phyloP scores from a whole-genome alignment of 2,113 vertebrate species.

The Cynopterus brachyotis region DNA sequence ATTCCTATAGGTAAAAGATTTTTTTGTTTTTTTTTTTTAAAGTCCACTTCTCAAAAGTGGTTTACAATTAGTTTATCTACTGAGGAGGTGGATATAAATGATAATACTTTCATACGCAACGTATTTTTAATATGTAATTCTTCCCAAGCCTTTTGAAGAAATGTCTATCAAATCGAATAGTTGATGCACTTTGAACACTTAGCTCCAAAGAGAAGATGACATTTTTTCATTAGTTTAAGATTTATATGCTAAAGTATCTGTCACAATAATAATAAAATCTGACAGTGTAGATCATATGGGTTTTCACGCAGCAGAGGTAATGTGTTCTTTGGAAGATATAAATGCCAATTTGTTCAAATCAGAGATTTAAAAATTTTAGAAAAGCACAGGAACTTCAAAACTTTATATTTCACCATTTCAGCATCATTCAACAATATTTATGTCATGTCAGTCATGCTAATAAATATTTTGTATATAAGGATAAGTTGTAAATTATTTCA shows the following conservation, averaged over 20 bases:
- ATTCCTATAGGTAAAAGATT: constrained; percentile 27
- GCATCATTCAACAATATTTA: constrained; percentile 35
- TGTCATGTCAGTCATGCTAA: neutral
- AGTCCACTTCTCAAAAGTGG: constrained; percentile 59
- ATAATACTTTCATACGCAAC: constrained; percentile 62
- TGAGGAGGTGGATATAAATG: constrained; percentile 66
- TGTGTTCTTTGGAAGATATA: constrained; percentile 81
- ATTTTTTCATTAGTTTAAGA: constrained; percentile 87
- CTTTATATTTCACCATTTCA: constrained; percentile 57
- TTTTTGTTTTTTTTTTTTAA: constrained; percentile 16
- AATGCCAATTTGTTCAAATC: constrained; percentile 85
- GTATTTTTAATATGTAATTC: constrained; percentile 80
- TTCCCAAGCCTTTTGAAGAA: constrained; percentile 78
- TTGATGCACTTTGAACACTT: constrained; percentile 82
- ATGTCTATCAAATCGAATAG: constrained; percentile 81
- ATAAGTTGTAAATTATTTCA: neutral
- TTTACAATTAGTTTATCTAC: constrained; percentile 78
- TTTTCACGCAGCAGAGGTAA: constrained; percentile 78
- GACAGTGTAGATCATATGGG: constrained; percentile 83
- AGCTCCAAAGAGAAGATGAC: constrained; percentile 83
- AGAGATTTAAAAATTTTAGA: constrained; percentile 79
- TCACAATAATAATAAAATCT: constrained; percentile 87
- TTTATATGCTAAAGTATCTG: constrained; percentile 82
- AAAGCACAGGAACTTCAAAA: constrained; percentile 70
- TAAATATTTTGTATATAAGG: constrained; percentile 21